Base-by-base conservation (phyloP, 2,113 vertebrate genomes). In the Sterna hirundo region DNA sequence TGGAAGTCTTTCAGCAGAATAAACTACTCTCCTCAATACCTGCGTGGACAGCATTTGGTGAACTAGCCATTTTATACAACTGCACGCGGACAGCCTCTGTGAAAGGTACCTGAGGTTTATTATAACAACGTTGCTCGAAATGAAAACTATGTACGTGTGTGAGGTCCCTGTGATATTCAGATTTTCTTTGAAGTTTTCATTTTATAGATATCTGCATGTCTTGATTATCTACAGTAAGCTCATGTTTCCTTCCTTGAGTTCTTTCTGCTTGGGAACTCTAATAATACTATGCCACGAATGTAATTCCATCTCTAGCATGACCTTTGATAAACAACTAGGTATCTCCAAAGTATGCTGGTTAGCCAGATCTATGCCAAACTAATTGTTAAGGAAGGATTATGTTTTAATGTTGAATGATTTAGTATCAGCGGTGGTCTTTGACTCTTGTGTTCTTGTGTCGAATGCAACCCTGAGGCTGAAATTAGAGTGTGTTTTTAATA, bases 61-160 rank as follows among this genome's bases (percentile, higher is more conserved):
- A 99, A 91, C 91, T 99, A 30, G 99, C 99, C 64, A 99, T 99
- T 84, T 97, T 99, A 57, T 99, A 99, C 97, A 99, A 99, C 97
- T 99, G 99, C 95, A 99, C 98, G 1, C 97, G 99, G 95, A 99
- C 99, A 0, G 99, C 99, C 6, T 99, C 99, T 10, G 99, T 99
- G 52, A 98, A 98, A 99, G 99, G 99, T 99, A 98, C 92, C 77
- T n/a, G 23, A 16, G 6, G 10, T 77, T 55, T 47, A 7, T 46
- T 34, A 16, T 29, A 36, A 6, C 47, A 69, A 20, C 0, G 0
- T 54, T 75, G 18, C 6, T 47, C 26, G 34, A 15, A 58, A 47
- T 9, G 10, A 51, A 86, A 47, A 44, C 15, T 21, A 9, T 22
- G 13, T 23, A 11, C 36, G 46, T 71, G 54, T 62, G 10, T 76